phyloP scores from a whole-genome alignment of 2,888 invertebrate species.

The Phyllotreta cruciferae region DNA sequence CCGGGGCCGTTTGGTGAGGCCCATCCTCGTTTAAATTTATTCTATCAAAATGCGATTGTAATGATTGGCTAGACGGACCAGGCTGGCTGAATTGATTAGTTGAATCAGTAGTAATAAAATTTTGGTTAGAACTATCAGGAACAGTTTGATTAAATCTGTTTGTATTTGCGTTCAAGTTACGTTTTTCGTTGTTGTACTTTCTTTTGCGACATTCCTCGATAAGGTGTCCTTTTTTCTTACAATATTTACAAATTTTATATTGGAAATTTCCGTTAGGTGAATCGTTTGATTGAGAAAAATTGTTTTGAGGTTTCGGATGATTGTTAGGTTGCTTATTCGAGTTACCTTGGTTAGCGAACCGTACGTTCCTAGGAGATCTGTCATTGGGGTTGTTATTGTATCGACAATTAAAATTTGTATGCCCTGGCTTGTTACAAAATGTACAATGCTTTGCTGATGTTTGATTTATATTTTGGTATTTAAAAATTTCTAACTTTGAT shows the following conservation, averaged over 20 bases:
- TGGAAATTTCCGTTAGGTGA: background rate
- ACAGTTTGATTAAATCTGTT: too few relatives aligned
- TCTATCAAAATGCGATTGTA: background rate
- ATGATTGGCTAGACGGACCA: background rate
- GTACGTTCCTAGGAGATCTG: background rate
- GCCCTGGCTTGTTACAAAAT: background rate
- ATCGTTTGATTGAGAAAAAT: background rate
- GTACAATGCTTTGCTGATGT: background rate
- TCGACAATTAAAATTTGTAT: background rate
- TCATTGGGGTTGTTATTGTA: background rate
- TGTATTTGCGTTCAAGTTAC: too few relatives aligned
- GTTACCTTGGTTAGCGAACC: background rate
- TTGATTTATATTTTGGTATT: slow-evolving; percentile 20
- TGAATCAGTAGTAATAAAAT: background rate
- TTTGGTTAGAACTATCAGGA: background rate
- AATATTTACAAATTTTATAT: background rate
- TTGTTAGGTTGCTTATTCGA: background rate
- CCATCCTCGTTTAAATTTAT: background rate
- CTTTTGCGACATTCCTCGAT: background rate
- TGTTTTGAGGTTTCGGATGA: background rate
- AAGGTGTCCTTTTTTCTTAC: background rate
- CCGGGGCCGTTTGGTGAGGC: background rate
- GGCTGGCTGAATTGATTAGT: background rate
- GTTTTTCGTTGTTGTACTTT: too few relatives aligned
- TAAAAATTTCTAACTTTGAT: background rate